Base-by-base conservation (phyloP, 2,113 vertebrate genomes). In the Haemorhous mexicanus region DNA sequence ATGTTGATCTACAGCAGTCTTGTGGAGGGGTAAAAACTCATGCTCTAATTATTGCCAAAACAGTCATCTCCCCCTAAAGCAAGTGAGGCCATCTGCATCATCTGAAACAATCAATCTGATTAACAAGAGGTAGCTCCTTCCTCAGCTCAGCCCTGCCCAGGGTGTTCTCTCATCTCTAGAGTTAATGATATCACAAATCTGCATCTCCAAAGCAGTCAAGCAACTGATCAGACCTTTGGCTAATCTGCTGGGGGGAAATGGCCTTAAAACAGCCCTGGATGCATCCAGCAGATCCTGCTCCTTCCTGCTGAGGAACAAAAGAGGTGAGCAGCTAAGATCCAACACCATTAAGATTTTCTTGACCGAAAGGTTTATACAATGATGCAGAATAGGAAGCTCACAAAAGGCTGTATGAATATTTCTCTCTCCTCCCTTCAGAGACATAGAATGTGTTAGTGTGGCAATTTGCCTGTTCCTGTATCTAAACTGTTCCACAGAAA, bases 401-500 rank as follows among this genome's bases (percentile, higher is more conserved):
- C 75, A 69, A 93, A 93, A 93, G 37, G 11, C 68, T 72, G 56
- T 46, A 15, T 0, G 17, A 90, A 67, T 89, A 90, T 72, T 90
- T 96, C 41, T 43, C 23, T 84, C 81, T 27, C 63, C 37, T 90
- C 49, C 52, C 32, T 78, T 94, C 1, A 2, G 76, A 90, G 76
- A 72, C 64, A 78, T 16, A 44, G 87, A 92, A 78, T 80, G 21
- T 61, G 69, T 78, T 84, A 77, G 39, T 43, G 32, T 80, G 44
- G 61, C 68, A 94, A 81, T 92, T 95, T 94, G 61, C 68, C 72
- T 78, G 75, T 49, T 90, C 68, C 37, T 72, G 4, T 46, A 61
- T 61, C 85, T 93, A 93, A 95, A 90, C 46, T 58, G n/a, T 64
- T 92, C 79, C 80, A 87, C 43, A 69, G 89, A 92, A 94, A 92